Conservation (phyloP, 37 sponge, comb jelly and placozoan species). For the Crambe crambe region DNA sequence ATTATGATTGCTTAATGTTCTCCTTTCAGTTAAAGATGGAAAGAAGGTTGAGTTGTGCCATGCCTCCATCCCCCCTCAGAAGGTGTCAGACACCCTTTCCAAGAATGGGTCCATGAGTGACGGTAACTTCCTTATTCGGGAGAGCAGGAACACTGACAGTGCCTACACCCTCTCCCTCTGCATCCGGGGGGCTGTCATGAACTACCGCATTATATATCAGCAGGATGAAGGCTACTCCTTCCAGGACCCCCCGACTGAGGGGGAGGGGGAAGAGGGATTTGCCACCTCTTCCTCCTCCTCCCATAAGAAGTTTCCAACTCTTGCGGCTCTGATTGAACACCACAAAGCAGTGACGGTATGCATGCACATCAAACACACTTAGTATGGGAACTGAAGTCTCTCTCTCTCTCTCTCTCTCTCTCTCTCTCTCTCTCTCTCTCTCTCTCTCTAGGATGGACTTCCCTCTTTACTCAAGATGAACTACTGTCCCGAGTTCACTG, state of each 20-base stretch:
- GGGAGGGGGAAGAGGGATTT: not conserved
- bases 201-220: constrained; percentile 26
- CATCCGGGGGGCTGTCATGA: constrained; percentile 5
- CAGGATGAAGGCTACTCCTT: constrained; percentile 5
- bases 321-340: not conserved
- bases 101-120: not conserved
- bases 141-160: constrained; percentile 45
- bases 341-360: not conserved
- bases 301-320: not conserved
- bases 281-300: not conserved
- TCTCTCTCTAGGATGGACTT: constrained; percentile 50
- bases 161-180: constrained; percentile 55
- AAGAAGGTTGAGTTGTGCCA: constrained; percentile 34
- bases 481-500: constrained; percentile 32
- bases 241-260: not conserved
- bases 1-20: not conserved
- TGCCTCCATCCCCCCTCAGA: constrained; percentile 35
- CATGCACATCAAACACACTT: not conserved
- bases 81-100: constrained; percentile 11
- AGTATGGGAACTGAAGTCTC: no score
- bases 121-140: constrained; percentile 53
- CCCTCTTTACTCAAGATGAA: constrained; percentile 36
- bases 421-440: no score
- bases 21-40: not conserved
- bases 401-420: no score